phyloP scores from a whole-genome alignment of 2,888 invertebrate genomes.

The Hanleya hanleyi region DNA sequence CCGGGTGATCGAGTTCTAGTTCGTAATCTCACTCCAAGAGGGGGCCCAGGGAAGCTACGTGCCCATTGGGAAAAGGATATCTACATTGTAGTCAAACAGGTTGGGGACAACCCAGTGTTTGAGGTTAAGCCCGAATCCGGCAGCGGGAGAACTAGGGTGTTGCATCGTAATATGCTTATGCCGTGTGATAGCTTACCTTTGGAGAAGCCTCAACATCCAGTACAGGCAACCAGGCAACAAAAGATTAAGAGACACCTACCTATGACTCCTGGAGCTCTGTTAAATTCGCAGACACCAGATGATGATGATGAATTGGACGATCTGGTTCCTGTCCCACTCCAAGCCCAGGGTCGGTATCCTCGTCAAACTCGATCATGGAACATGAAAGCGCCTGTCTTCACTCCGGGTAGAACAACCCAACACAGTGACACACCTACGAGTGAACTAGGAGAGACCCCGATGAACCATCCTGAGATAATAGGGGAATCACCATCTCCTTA shows the following conservation, averaged over 20 bases:
- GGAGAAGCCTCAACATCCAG: neutral
- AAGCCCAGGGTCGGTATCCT: too few species aligned
- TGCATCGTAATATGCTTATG: slow-evolving; percentile 19
- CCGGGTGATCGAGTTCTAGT: slow-evolving; percentile 20
- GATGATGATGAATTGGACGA: neutral
- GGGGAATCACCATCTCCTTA: too few species aligned
- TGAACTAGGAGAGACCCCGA: too few species aligned
- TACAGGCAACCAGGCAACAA: neutral
- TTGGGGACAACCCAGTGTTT: slow-evolving; percentile 23
- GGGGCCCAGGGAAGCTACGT: slow-evolving; percentile 10
- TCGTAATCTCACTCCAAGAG: neutral
- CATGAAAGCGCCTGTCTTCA: too few species aligned
- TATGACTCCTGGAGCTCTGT: neutral
- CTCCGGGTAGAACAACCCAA: too few species aligned
- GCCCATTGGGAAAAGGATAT: slow-evolving; percentile 17
- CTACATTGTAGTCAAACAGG: slow-evolving; percentile 3
- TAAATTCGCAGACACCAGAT: too few species aligned
- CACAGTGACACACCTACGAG: too few species aligned
- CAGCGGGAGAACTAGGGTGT: neutral
- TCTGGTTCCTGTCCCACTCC: too few species aligned
- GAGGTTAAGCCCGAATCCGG: slow-evolving; percentile 9
- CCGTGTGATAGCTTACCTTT: slow-evolving; percentile 5
- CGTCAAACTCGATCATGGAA: too few species aligned
- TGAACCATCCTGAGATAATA: too few species aligned
- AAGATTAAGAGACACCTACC: neutral